Base-by-base conservation (phyloP, 2,888 invertebrate genomes). In the Diloba caeruleocephala region DNA sequence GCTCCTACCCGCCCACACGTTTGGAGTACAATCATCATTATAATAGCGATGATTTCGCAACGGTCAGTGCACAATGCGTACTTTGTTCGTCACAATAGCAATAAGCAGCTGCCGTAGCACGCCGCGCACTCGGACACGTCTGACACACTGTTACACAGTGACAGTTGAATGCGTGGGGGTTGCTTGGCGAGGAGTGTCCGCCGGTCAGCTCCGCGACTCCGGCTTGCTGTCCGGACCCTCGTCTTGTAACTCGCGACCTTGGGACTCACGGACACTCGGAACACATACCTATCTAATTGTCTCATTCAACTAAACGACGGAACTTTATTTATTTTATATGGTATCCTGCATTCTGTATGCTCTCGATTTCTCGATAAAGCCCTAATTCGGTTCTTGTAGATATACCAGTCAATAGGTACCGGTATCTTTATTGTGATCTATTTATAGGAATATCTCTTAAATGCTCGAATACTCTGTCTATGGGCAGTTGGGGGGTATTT, bases 51-150 rank as follows among this genome's bases (percentile, higher is more conserved):
- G 43, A 56, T 57, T 59, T 63, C 8, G 49, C 66, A 75, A 64
- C 69, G 78, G 78, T 64, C 75, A 63, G 51, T 55, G 55, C 61
- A 76, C 78, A 77, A 76, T 72, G 56, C 50, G 36, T 31, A 41
- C 54, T 50, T 41, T 50, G 45, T 55, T 10, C n/a, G 10, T 3
- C 51, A 73, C 61, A 61, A 61, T 51, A 37, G 37, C 14, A 14
- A 33, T 17, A 21, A 41, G 57, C 78, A 78, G 79, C 77, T 78
- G 78, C 67, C 25, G 29, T 12, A 10, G 48, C 45, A 12, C 50
- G 32, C 29, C 42, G 19, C 45, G 19, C 36, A 7, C 12, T 12
- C 19, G 25, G 21, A 1, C 46, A 19, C 19, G 2, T 6, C 32
- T 6, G 12, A 7, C 17, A 7, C 21, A 21, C 26, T 26, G 26